A percentile compares a stretch with the other conserved stretches of the same genome.
phyloP scores from a whole-genome alignment of 2,888 invertebrate species.

The Tinea semifulvella region DNA sequence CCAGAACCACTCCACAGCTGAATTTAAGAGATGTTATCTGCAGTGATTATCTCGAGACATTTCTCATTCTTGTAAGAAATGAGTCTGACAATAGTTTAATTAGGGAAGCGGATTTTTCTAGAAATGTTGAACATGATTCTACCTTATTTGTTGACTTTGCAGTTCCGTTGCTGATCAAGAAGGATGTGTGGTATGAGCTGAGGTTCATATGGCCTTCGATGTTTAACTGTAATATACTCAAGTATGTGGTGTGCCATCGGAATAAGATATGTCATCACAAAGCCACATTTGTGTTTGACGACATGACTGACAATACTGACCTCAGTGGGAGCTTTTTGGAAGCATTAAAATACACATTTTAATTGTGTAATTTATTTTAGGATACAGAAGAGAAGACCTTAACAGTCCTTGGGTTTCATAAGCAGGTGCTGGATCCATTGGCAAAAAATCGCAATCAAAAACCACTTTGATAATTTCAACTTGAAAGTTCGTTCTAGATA shows the following conservation, averaged over 20 bases:
- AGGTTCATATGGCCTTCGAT: conserved; percentile 47
- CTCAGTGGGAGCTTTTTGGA: conserved; percentile 49
- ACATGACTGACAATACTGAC: conserved; percentile 32
- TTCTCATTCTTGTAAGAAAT: conserved; percentile 41
- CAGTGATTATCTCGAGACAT: conserved; percentile 47
- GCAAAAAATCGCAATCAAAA: no score
- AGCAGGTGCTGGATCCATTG: no score
- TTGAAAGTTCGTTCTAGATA: no score
- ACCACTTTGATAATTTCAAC: no score
- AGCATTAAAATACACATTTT: conserved; percentile 46
- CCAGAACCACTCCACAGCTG: conserved; percentile 48
- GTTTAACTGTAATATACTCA: conserved; percentile 33
- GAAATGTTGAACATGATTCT: conserved; percentile 50
- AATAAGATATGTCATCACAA: conserved; percentile 38
- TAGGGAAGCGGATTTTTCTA: conserved; percentile 41
- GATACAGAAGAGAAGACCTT: no score
- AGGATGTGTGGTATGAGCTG: conserved; percentile 53
- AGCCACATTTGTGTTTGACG: conserved; percentile 52
- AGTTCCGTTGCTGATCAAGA: conserved; percentile 50
- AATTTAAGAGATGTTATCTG: conserved; percentile 34
- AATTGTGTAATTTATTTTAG: no score
- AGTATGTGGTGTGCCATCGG: conserved; percentile 50
- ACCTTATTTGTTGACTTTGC: conserved; percentile 45
- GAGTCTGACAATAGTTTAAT: conserved; percentile 43
- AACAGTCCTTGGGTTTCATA: no score